A percentile compares a stretch with the other conserved stretches of the same genome.
These are phyloP conservation scores for Rafetus swinhoei DNA, from an alignment of 2,113 vertebrate genomes.

Conservation along the genomic window DNA sequence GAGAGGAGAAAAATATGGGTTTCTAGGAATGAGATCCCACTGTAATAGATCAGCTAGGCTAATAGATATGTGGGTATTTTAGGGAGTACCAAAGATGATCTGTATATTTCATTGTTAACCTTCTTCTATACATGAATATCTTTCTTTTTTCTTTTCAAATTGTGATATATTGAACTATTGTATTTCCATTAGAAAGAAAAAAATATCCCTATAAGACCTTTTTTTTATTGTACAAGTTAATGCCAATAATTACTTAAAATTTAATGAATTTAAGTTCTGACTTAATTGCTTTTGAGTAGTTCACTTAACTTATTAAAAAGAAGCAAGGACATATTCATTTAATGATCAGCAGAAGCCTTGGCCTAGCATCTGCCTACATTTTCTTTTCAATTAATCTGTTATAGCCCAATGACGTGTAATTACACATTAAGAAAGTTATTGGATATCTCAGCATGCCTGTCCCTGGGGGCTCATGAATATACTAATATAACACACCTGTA, in stretches of 20 bases:
- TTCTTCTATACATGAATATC: background rate
- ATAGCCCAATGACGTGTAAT: constrained; percentile 83
- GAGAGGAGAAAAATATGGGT: background rate
- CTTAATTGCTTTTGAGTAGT: constrained; percentile 83
- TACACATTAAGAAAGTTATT: constrained; percentile 87
- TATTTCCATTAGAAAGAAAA: constrained; percentile 62
- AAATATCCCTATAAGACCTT: constrained; percentile 61
- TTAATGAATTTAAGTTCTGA: constrained; percentile 83
- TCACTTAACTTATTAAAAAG: constrained; percentile 84
- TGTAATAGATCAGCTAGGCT: background rate
- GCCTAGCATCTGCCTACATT: constrained; percentile 83
- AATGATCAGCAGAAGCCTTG: constrained; percentile 81
- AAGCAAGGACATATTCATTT: constrained; percentile 83
- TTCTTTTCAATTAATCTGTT: constrained; percentile 89
- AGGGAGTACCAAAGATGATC: background rate
- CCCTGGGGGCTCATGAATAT: constrained; percentile 81
- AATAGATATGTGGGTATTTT: background rate
- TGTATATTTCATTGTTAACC: background rate
- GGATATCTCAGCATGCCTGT: constrained; percentile 80
- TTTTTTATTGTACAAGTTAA: constrained; percentile 80
- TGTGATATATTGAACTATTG: constrained; percentile 32
- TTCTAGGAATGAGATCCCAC: background rate
- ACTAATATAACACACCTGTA: constrained; percentile 85
- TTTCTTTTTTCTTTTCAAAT: constrained; percentile 16
- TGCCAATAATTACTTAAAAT: constrained; percentile 84